Percentiles rank a stretch among this genome's conserved stretches.
Evolutionary conservation across 2,113 vertebrate species (phyloP).

Genomic region (Protobothrops mucrosquamatus): DNA sequence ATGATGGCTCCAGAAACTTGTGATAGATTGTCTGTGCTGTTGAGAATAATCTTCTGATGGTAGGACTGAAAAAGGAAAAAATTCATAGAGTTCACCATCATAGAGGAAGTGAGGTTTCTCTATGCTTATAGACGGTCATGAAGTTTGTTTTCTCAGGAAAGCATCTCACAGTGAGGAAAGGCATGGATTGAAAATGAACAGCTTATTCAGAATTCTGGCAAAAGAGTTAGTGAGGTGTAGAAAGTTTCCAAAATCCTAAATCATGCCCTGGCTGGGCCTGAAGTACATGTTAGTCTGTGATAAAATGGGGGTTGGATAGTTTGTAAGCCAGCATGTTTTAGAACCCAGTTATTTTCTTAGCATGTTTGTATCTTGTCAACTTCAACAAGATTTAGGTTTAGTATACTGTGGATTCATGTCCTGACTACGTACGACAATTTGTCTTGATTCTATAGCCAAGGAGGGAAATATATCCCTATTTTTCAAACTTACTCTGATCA

Average conservation of each 20-base stretch:
- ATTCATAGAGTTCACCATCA: background rate
- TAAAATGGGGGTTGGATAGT: background rate
- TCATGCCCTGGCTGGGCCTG: background rate
- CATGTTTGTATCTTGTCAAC: background rate
- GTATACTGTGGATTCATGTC: background rate
- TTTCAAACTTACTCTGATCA: background rate
- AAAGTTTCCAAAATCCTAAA: background rate
- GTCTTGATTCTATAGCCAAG: background rate
- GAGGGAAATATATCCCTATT: background rate
- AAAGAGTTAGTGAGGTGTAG: background rate
- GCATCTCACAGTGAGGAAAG: background rate
- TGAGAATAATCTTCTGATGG: background rate
- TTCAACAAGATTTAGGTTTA: background rate
- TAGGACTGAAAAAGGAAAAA: background rate
- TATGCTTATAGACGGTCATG: background rate
- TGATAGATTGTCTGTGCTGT: background rate
- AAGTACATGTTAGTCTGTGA: background rate
- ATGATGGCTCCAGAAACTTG: background rate
- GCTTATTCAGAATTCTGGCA: background rate
- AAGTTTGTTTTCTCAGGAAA: background rate
- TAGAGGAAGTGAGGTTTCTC: background rate
- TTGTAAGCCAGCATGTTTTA: background rate
- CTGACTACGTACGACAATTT: background rate
- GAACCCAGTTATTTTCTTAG: background rate
- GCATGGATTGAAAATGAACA: background rate